phyloP scores from a whole-genome alignment of 2,888 invertebrate species.

The Drosophila setosimentum region DNA sequence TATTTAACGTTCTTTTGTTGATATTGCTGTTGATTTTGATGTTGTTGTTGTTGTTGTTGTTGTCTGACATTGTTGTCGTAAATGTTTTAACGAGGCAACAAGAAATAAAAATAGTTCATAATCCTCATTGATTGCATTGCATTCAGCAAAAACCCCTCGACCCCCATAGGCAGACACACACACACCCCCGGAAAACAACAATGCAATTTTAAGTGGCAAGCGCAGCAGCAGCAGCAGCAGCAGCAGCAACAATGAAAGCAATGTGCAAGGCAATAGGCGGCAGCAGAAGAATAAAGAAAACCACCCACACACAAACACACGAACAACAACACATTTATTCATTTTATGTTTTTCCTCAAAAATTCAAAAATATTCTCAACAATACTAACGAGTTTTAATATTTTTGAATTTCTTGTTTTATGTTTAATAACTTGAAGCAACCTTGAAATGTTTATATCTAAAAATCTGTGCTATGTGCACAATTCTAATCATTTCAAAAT shows the following conservation, averaged over 20 bases:
- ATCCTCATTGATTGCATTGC: constrained; percentile 71
- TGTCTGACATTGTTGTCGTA: constrained; percentile 39
- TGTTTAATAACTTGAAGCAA: too few relatives aligned
- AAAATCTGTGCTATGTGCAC: too few relatives aligned
- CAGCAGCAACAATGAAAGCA: constrained; percentile 26
- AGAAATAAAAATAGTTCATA: constrained; percentile 71
- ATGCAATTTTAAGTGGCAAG: constrained; percentile 52
- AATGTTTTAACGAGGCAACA: constrained; percentile 54
- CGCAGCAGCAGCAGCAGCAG: constrained; percentile 27
- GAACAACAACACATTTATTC: neutral
- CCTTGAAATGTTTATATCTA: neutral
- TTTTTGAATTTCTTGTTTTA: neutral
- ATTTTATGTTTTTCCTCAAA: neutral
- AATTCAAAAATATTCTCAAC: neutral
- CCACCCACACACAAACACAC: neutral
- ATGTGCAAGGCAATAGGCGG: constrained; percentile 6
- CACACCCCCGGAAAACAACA: constrained; percentile 17
- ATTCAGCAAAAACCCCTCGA: constrained; percentile 7
- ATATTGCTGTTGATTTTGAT: neutral
- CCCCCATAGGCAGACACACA: neutral
- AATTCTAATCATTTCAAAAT: neutral
- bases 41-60: constrained; percentile 13
- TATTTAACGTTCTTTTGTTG: constrained; percentile 8
- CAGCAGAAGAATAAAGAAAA: constrained; percentile 11
- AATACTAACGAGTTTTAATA: neutral